phyloP scores from a whole-genome alignment of 2,888 invertebrate species.

The Melieria crassipennis region DNA sequence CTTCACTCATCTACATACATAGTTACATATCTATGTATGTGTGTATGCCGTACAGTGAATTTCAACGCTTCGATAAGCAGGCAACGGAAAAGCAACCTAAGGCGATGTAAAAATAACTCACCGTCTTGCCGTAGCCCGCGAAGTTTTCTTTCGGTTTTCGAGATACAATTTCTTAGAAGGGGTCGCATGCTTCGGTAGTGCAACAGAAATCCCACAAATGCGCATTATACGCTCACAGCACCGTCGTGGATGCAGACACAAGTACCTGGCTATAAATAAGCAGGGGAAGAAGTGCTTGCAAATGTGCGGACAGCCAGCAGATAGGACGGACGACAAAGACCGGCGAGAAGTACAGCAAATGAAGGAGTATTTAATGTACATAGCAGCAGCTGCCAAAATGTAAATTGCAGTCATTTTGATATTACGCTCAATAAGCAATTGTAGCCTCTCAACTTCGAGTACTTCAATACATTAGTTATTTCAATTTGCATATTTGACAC shows the following conservation, averaged over 20 bases:
- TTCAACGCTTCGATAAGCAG: slow-evolving; percentile 27
- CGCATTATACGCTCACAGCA: no score
- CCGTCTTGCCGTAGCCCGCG: background rate
- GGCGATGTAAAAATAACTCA: slow-evolving; percentile 21
- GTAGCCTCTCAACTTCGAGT: no score
- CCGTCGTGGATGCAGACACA: no score
- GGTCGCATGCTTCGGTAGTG: slow-evolving; percentile 54
- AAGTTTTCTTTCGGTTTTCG: slow-evolving; percentile 8
- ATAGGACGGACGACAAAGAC: background rate
- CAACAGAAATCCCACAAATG: no score
- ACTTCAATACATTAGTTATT: no score
- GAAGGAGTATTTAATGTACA: no score
- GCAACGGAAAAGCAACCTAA: slow-evolving; percentile 1
- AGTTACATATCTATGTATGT: background rate
- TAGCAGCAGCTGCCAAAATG: no score
- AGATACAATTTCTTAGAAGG: slow-evolving; percentile 54
- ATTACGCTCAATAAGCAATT: no score
- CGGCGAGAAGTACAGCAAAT: background rate
- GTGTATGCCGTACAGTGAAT: slow-evolving; percentile 9
- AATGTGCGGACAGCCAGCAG: background rate
- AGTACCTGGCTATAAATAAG: background rate
- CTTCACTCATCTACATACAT: background rate
- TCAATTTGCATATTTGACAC: no score
- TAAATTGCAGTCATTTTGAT: no score
- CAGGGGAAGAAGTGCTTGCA: background rate